These are phyloP conservation scores for Gadus chalcogrammus DNA, from an alignment of 2,113 vertebrate species.

Conservation along the genomic window DNA sequence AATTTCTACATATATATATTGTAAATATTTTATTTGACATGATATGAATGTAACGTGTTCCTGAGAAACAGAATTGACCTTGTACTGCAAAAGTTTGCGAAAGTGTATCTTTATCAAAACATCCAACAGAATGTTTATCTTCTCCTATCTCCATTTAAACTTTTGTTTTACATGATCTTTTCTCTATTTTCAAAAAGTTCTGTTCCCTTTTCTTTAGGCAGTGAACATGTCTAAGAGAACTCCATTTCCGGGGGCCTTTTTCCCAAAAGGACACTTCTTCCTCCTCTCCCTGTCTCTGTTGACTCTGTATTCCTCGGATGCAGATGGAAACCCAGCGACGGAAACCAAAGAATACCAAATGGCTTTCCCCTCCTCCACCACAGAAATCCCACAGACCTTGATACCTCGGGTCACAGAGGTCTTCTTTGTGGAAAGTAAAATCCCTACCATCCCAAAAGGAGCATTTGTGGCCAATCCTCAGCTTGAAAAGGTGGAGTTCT, in stretches of 20 bases:
- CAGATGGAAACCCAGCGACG: constrained; percentile 10
- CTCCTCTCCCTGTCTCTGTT: constrained; percentile 32
- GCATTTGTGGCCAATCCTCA: constrained; percentile 68
- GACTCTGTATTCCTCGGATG: constrained; percentile 24
- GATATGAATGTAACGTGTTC: not conserved
- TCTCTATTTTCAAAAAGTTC: not conserved
- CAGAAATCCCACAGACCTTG: constrained; percentile 61
- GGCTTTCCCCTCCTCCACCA: constrained; percentile 50
- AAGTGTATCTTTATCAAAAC: too few relatives aligned
- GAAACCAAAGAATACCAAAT: constrained; percentile 46
- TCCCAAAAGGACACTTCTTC: not conserved
- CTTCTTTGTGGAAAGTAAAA: constrained; percentile 65
- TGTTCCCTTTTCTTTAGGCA: constrained; percentile 33
- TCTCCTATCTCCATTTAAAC: too few relatives aligned
- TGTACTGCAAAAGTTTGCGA: too few relatives aligned
- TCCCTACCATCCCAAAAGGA: constrained; percentile 61
- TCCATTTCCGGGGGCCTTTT: too few relatives aligned
- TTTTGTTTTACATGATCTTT: not conserved
- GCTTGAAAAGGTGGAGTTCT: constrained; percentile 69
- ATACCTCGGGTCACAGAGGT: constrained; percentile 63
- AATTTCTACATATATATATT: not conserved
- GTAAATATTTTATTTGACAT: not conserved
- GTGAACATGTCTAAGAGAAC: constrained; percentile 43
- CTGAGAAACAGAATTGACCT: too few relatives aligned
- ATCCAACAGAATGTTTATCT: too few relatives aligned